Conservation (phyloP, 2,797 vertebrate species). For the Dicrostonyx torquatus region DNA sequence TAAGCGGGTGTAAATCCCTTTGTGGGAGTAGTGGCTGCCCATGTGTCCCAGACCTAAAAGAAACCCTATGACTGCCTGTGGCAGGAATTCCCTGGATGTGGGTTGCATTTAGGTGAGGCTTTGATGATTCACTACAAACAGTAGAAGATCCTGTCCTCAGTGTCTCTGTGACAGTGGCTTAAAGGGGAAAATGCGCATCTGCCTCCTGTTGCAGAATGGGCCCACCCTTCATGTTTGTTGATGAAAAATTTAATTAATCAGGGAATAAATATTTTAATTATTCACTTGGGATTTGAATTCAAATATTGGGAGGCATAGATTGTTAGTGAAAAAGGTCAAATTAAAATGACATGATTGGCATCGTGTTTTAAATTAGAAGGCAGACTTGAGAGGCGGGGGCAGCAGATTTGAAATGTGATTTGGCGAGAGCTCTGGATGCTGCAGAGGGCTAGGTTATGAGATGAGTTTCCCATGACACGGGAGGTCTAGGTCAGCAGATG, state of each 20-base stretch:
- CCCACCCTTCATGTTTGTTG: not conserved
- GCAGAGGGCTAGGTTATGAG: not conserved
- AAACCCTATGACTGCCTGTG: slow-evolving; percentile 48
- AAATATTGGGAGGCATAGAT: not conserved
- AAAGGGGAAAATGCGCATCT: not conserved
- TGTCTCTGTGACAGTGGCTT: not conserved
- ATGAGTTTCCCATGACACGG: not conserved
- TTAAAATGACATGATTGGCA: not conserved
- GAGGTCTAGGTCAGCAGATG: not conserved
- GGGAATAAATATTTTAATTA: not conserved
- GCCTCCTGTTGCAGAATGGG: not conserved
- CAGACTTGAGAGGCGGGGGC: not conserved
- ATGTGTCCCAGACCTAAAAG: slow-evolving; percentile 49
- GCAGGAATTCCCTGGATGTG: slow-evolving; percentile 51
- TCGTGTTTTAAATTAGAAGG: not conserved
- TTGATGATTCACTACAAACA: not conserved
- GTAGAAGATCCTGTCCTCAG: not conserved
- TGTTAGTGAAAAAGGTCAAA: slow-evolving; percentile 36
- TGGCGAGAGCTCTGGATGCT: not conserved
- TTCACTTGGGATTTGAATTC: slow-evolving; percentile 21
- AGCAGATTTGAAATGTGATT: not conserved
- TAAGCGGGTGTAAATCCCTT: slow-evolving; percentile 2
- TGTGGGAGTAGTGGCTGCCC: not conserved
- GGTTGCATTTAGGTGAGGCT: not conserved
- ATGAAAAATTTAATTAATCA: not conserved